Percentiles rank a stretch among this genome's conserved stretches.
Evolutionary conservation across 2,888 invertebrate genomes (phyloP).

Genomic region (Coenonympha glycerion): DNA sequence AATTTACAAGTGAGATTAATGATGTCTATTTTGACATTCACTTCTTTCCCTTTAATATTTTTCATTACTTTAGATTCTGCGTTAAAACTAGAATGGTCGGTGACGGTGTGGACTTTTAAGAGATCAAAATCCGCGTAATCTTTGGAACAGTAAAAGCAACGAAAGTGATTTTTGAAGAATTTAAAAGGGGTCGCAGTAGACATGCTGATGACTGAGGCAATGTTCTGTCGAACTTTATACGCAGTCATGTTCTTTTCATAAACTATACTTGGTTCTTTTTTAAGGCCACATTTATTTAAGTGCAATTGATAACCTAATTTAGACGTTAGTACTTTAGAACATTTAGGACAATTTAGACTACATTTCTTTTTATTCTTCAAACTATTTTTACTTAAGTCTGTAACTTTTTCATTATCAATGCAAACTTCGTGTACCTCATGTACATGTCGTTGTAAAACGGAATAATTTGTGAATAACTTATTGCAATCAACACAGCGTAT

Average conservation of each 20-base stretch:
- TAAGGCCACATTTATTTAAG: constrained; percentile 19
- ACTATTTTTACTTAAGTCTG: neutral
- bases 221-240: constrained; percentile 28
- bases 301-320: constrained; percentile 26
- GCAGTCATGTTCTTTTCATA: constrained; percentile 19
- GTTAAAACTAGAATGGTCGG: constrained; percentile 29
- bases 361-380: constrained; percentile 8
- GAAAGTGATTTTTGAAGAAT: constrained; percentile 39
- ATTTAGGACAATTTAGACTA: constrained; percentile 18
- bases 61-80: constrained; percentile 32
- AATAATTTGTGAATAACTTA: constrained; percentile 11
- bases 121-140: constrained; percentile 34
- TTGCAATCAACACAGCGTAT: constrained; percentile 32
- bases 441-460: constrained; percentile 14
- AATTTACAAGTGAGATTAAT: constrained; percentile 36
- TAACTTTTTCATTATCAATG: neutral
- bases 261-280: constrained; percentile 13
- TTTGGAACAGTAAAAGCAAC: constrained; percentile 42
- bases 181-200: constrained; percentile 42
- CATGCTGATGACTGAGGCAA: constrained; percentile 34
- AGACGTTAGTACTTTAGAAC: constrained; percentile 23
- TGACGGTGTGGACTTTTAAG: constrained; percentile 32
- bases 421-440: constrained; percentile 5
- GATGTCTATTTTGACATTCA: constrained; percentile 36
- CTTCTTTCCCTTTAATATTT: constrained; percentile 32